These are phyloP conservation scores for Crenuchus spilurus DNA, from an alignment of 2,797 vertebrate genomes.

Conservation along the genomic window DNA sequence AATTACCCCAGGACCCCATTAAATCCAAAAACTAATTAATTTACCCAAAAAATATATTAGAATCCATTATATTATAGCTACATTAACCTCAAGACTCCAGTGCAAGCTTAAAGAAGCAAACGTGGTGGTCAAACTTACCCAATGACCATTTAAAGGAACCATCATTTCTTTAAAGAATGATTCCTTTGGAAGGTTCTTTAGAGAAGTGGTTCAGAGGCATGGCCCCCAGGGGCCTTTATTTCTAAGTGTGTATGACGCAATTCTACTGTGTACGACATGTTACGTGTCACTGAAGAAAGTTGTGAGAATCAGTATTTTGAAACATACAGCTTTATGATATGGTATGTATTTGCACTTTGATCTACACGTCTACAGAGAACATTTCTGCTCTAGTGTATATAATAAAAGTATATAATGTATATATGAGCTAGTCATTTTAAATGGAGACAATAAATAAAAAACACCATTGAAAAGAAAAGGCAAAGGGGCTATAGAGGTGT, in stretches of 20 bases:
- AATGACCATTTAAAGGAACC: no score
- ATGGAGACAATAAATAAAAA: constrained; percentile 35
- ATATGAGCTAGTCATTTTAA: constrained; percentile 45
- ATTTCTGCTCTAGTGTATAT: constrained; percentile 51
- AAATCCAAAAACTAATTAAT: no score
- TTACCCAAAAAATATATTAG: no score
- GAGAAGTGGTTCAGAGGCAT: neutral
- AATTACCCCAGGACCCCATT: no score
- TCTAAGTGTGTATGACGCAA: neutral
- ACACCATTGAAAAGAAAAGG: neutral
- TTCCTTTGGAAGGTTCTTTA: neutral
- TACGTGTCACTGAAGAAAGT: constrained; percentile 4
- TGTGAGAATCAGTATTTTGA: constrained; percentile 34
- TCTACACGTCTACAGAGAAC: constrained; percentile 24
- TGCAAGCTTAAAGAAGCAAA: no score
- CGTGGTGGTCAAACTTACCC: no score
- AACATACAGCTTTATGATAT: constrained; percentile 51
- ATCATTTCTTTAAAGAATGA: neutral
- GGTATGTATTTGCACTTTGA: constrained; percentile 52
- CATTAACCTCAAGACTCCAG: no score
- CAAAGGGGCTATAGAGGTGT: constrained; percentile 12
- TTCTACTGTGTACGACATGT: constrained; percentile 14
- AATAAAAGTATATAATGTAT: constrained; percentile 47
- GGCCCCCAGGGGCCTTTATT: neutral
- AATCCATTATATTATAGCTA: no score